Percentiles rank a stretch among this genome's conserved stretches.
Conservation (phyloP, 2,113 vertebrate genomes). For the Narcine bancroftii region DNA sequence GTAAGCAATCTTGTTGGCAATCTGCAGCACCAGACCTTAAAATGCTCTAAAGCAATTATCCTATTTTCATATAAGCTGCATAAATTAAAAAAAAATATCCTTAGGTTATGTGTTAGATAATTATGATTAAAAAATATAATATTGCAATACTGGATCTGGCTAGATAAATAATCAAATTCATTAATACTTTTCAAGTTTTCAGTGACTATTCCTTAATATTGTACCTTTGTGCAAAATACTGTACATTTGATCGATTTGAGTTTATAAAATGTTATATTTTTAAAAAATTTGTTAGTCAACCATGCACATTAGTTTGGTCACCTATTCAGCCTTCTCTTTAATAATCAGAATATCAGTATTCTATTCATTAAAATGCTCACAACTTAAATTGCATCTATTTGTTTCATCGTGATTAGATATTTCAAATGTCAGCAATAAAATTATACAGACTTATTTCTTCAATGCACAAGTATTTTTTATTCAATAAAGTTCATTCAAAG, state of each 20-base stretch:
- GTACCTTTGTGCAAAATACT: constrained; percentile 61
- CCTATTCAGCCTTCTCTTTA: constrained; percentile 38
- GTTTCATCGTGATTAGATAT: constrained; percentile 57
- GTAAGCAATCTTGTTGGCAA: constrained; percentile 81
- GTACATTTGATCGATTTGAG: neutral
- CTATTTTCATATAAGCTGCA: constrained; percentile 91
- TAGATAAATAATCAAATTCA: constrained; percentile 97
- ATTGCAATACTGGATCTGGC: constrained; percentile 88
- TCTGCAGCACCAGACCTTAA: constrained; percentile 98
- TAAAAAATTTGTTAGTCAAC: constrained; percentile 17
- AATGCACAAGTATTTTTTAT: neutral
- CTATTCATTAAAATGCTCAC: constrained; percentile 70
- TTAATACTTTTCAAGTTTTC: constrained; percentile 89
- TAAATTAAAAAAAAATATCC: constrained; percentile 97
- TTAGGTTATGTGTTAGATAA: constrained; percentile 80
- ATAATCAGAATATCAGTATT: constrained; percentile 60
- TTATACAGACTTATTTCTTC: constrained; percentile 7
- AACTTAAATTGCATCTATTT: constrained; percentile 68
- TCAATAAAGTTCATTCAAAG: constrained; percentile 17
- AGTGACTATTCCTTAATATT: constrained; percentile 66
- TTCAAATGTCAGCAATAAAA: constrained; percentile 45
- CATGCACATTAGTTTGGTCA: neutral
- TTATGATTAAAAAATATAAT: constrained; percentile 98
- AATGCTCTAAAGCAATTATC: constrained; percentile 94
- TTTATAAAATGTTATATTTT: neutral